Conservation (phyloP, 2,113 vertebrate species). For the Willisornis vidua region DNA sequence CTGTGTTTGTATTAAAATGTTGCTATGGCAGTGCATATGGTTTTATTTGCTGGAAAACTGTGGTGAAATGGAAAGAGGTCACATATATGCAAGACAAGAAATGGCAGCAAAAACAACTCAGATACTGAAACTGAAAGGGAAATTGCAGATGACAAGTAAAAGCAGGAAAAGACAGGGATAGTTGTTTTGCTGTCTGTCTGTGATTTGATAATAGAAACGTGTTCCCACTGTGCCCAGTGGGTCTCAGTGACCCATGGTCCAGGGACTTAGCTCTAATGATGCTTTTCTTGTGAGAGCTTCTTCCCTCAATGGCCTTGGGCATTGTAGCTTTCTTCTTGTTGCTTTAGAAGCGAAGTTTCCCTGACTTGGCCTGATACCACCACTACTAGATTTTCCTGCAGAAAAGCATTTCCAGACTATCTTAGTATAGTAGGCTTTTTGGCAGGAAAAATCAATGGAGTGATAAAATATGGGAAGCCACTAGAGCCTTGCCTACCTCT, state of each 20-base stretch:
- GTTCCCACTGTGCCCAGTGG: neutral
- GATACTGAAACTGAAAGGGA: conserved; percentile 40
- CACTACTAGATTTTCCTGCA: neutral
- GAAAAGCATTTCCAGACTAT: neutral
- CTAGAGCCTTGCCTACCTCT: neutral
- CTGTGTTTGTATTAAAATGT: conserved; percentile 77
- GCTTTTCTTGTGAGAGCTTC: neutral
- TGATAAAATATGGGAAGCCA: neutral
- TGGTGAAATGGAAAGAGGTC: conserved; percentile 64
- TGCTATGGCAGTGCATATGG: conserved; percentile 78
- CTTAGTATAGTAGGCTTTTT: neutral
- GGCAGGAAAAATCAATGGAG: neutral
- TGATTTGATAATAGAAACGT: neutral
- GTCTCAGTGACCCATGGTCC: neutral
- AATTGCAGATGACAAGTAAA: neutral
- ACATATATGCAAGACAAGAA: conserved; percentile 50
- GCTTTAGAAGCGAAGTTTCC: neutral
- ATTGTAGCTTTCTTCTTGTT: neutral
- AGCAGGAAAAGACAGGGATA: neutral
- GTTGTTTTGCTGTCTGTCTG: neutral
- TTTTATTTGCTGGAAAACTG: conserved; percentile 75
- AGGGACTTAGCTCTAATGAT: neutral
- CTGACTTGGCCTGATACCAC: neutral
- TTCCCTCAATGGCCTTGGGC: neutral
- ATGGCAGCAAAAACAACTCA: conserved; percentile 15